A percentile compares a stretch with the other conserved stretches of the same genome.
phyloP scores from a whole-genome alignment of 2,888 invertebrate genomes.

The Chaetoderma sp. region DNA sequence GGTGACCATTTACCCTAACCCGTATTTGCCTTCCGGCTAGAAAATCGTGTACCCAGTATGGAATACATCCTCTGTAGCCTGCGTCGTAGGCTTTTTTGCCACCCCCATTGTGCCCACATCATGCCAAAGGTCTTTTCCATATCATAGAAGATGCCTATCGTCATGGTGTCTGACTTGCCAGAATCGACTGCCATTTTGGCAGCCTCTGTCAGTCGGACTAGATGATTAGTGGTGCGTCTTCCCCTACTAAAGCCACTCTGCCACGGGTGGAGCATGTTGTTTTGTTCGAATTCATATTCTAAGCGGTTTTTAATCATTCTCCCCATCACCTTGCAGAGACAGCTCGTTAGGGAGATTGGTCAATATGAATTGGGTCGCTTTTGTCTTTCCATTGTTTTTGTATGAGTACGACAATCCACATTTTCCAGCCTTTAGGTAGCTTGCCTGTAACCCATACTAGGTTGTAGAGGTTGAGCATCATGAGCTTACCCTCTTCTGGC shows the following conservation, averaged over 20 bases:
- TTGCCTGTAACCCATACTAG: not conserved
- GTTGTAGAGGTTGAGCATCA: not conserved
- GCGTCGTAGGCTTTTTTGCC: not conserved
- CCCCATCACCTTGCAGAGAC: not conserved
- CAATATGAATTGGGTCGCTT: not conserved
- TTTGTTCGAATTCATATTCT: not conserved
- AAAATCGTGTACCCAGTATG: not conserved
- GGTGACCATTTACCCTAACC: not conserved
- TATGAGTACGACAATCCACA: no score
- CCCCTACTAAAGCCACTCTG: conserved; percentile 1
- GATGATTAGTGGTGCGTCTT: not conserved
- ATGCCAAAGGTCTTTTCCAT: conserved; percentile 1
- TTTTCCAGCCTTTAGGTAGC: not conserved
- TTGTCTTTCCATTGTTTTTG: no score
- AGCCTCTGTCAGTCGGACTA: not conserved
- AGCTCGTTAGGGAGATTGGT: not conserved
- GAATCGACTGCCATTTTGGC: not conserved
- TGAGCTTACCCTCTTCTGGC: not conserved
- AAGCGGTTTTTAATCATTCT: not conserved
- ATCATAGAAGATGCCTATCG: not conserved
- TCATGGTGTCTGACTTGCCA: not conserved
- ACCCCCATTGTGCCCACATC: not conserved
- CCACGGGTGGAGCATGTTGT: not conserved
- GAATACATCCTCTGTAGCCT: not conserved
- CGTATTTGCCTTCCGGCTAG: not conserved